Percentiles rank a stretch among this genome's conserved stretches.
Evolutionary conservation across 2,113 vertebrate genomes (phyloP).

Genomic region (Machaerirhynchus nigripectus): DNA sequence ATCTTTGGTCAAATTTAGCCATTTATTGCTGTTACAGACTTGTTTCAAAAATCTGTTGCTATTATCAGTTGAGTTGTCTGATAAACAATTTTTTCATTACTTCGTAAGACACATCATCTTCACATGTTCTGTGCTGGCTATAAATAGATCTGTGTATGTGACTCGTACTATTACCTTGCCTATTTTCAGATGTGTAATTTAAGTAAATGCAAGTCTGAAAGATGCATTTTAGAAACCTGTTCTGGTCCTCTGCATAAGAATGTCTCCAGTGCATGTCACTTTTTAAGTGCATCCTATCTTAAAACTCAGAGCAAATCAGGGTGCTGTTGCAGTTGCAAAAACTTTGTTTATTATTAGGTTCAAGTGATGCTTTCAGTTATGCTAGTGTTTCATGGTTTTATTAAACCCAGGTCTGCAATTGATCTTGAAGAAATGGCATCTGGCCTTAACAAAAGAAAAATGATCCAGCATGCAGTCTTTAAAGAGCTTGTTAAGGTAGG

Average conservation of each 20-base stretch:
- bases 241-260: neutral
- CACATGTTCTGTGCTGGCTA: neutral
- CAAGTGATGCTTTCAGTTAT: neutral
- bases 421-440: constrained; percentile 99
- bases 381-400: neutral
- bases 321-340: neutral
- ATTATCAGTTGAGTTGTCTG: neutral
- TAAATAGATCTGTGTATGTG: neutral
- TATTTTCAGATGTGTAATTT: neutral
- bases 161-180: neutral
- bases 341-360: neutral
- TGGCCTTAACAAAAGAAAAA: constrained; percentile 97
- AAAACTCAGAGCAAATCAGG: neutral
- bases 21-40: neutral
- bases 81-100: neutral
- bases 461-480: constrained; percentile 99
- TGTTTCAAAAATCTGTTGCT: neutral
- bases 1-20: neutral
- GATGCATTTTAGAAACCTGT: neutral
- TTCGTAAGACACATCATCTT: neutral
- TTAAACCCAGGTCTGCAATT: constrained; percentile 86
- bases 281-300: neutral
- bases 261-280: neutral
- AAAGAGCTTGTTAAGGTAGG: constrained; percentile 98
- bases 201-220: neutral